phyloP scores from a whole-genome alignment of 2,113 vertebrate species.

The Pica pica region DNA sequence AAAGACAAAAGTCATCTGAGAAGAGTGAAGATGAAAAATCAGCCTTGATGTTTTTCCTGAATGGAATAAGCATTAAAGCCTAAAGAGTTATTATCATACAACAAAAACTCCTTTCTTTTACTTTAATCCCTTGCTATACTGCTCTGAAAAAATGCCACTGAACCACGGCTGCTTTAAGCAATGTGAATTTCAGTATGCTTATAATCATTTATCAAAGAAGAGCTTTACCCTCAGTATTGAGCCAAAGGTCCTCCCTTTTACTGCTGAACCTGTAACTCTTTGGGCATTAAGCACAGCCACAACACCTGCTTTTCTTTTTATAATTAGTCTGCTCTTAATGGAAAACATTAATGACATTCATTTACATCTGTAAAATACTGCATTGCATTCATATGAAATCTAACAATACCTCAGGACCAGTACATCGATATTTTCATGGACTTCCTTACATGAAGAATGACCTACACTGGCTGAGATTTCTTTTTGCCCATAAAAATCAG shows the following conservation, averaged over 20 bases:
- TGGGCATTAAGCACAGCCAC: neutral
- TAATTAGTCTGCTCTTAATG: neutral
- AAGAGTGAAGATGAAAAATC: neutral
- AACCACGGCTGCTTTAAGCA: neutral
- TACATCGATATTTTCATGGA: neutral
- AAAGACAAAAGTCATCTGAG: neutral
- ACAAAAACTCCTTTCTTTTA: neutral
- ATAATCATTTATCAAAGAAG: constrained; percentile 51
- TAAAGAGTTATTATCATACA: neutral
- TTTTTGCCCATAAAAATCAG: neutral
- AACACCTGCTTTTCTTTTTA: constrained; percentile 42
- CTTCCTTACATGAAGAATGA: neutral
- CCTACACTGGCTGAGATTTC: neutral
- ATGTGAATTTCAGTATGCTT: constrained; percentile 10
- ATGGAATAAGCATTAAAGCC: neutral
- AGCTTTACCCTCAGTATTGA: neutral
- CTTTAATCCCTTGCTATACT: neutral
- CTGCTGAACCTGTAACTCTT: neutral
- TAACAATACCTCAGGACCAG: neutral
- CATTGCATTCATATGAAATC: neutral
- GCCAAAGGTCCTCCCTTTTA: neutral
- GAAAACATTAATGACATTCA: neutral
- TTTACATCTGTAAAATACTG: neutral
- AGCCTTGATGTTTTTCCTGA: neutral
- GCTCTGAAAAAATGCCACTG: neutral